Percentiles rank a stretch among this genome's conserved stretches.
phyloP scores from a whole-genome alignment of 2,113 vertebrate genomes.

The Sebastes fasciatus region DNA sequence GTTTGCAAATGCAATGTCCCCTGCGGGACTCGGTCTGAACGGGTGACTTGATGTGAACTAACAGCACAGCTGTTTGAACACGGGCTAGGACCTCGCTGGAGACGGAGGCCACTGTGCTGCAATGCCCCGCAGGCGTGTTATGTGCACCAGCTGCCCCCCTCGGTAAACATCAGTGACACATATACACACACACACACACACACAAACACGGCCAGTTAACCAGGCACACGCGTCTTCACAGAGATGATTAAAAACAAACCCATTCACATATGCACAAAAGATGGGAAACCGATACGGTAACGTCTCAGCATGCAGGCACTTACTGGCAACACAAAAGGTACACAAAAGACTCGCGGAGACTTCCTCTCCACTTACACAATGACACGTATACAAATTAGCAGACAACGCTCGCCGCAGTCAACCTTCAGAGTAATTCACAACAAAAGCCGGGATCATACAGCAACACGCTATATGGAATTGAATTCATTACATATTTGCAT shows the following conservation, averaged over 20 bases:
- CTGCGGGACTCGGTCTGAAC: conserved; percentile 43
- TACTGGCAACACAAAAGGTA: neutral
- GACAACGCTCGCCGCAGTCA: conserved; percentile 1
- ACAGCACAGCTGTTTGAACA: conserved; percentile 69
- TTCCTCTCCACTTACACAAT: conserved; percentile 24
- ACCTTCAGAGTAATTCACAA: conserved; percentile 34
- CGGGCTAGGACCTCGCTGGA: conserved; percentile 37
- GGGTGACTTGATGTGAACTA: conserved; percentile 68
- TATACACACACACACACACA: neutral
- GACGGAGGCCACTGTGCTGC: conserved; percentile 43
- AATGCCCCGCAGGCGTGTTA: conserved; percentile 46
- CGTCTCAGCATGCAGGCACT: neutral
- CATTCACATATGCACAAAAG: conserved; percentile 29
- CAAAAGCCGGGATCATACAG: conserved; percentile 40
- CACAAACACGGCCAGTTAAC: neutral
- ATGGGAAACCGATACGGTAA: conserved; percentile 8
- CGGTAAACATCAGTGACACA: conserved; percentile 58
- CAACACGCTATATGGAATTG: conserved; percentile 32
- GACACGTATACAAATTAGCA: conserved; percentile 27
- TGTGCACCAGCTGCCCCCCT: conserved; percentile 57
- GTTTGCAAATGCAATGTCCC: conserved; percentile 12
- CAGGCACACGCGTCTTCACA: conserved; percentile 10
- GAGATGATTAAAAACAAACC: conserved; percentile 5
- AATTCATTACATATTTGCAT: conserved; percentile 72
- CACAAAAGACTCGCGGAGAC: conserved; percentile 7